Base-by-base conservation (phyloP, 2,113 vertebrate genomes). In the Chaenogobius annularis region DNA sequence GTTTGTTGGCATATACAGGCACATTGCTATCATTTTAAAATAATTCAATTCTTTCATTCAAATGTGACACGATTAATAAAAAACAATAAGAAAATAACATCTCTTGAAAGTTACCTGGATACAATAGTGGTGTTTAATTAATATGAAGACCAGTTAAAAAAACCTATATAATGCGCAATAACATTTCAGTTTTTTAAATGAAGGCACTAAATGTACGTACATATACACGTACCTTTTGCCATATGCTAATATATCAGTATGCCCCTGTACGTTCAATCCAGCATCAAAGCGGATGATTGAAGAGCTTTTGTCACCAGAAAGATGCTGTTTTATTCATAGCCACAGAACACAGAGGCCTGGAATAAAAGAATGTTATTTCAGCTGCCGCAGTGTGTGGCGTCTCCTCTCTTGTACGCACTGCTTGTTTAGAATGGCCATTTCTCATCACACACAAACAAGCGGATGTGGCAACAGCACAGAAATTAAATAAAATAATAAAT, bases 371-470 rank as follows among this genome's bases (percentile, higher is more conserved):
- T 69, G 68, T 44, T 44, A 26, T 66, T 66, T 66, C 64, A 44
- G 44, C 64, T 46, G 64, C 40, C 20, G 62, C 35, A 22, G 64
- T 6, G 40, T 74, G 68, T 43, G 56, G 78, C 81, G 73, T 74
- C 54, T 84, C 61, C 72, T 89, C 70, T 23, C 55, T 73, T 79
- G 66, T 78, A 69, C 43, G 52, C 35, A 68, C 73, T 70, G 66
- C 54, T 70, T 81, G 75, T 88, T 82, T 73, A 81, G 70, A 79
- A 81, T 44, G 68, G 66, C 64, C 66, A 69, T 82, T 67, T 69
- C 55, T 82, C 55, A 59, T 63, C 72, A 35, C 40, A 20, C 68
- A 84, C 50, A 54, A 7, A 15, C 50, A 54, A n/a, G 17, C 50
- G 56, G 69, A 23, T 11, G 52, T 15, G 15, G 20, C 55, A 3